phyloP scores from a whole-genome alignment of 2,113 vertebrate species.

The Ahaetulla prasina region DNA sequence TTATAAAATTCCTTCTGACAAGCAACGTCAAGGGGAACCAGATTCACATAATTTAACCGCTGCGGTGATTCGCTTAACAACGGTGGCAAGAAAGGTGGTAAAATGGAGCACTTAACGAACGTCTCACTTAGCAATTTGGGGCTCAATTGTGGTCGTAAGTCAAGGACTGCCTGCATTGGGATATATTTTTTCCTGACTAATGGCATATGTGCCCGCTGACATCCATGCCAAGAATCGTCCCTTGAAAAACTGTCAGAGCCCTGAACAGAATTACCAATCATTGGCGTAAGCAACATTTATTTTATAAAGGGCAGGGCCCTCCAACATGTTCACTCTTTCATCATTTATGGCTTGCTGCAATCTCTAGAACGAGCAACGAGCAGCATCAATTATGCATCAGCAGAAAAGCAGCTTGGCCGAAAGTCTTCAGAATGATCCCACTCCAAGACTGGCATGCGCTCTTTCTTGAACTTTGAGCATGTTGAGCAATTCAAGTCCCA shows the following conservation, averaged over 20 bases:
- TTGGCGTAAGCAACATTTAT: neutral
- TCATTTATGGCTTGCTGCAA: neutral
- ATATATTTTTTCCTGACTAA: too few relatives aligned
- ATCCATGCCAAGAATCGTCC: neutral
- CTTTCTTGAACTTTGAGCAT: neutral
- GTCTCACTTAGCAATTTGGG: too few relatives aligned
- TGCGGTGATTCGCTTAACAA: too few relatives aligned
- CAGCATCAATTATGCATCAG: neutral
- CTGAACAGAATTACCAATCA: neutral
- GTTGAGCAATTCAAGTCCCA: too few relatives aligned
- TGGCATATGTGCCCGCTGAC: neutral
- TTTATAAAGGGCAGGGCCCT: too few relatives aligned
- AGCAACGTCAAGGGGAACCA: too few relatives aligned
- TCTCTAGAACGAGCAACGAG: neutral
- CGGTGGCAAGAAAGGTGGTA: too few relatives aligned
- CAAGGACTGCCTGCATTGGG: too few relatives aligned
- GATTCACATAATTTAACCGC: too few relatives aligned
- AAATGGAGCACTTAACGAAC: too few relatives aligned
- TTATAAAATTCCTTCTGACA: too few relatives aligned
- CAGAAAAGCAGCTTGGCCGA: neutral
- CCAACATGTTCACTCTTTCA: neutral
- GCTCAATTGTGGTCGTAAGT: too few relatives aligned
- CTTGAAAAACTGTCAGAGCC: neutral
- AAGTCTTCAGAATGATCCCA: neutral
- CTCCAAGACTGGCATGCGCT: neutral